These are phyloP conservation scores for Perizoma flavofasciatum DNA, from an alignment of 2,888 invertebrate species.

Conservation along the genomic window DNA sequence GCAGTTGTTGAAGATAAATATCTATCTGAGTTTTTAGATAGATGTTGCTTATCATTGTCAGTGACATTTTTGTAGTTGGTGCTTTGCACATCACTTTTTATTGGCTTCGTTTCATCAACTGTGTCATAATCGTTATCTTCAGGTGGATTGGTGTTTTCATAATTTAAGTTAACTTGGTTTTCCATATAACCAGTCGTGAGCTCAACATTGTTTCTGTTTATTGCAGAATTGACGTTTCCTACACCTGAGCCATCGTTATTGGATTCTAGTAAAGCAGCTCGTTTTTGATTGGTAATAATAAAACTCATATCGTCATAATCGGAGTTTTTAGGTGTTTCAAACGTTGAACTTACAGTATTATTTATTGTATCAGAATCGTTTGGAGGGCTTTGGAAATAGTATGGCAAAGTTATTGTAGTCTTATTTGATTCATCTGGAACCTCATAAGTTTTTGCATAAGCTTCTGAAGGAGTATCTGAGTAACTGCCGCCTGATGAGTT, in stretches of 20 bases:
- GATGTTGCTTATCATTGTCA: not conserved
- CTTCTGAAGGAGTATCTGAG: constrained; percentile 1
- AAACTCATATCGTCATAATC: not conserved
- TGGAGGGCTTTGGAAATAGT: not conserved
- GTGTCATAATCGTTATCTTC: not conserved
- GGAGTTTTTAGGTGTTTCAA: not conserved
- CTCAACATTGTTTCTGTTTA: not conserved
- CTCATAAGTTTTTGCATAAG: not conserved
- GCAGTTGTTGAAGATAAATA: constrained; percentile 2
- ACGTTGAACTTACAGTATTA: not conserved
- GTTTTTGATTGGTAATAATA: constrained; percentile 1
- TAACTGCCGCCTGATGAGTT: not conserved
- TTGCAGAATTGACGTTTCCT: constrained; percentile 1
- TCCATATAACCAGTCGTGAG: not conserved
- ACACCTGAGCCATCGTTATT: constrained; percentile 6
- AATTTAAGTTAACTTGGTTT: not conserved
- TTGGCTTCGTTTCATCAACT: not conserved
- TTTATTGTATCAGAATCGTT: not conserved
- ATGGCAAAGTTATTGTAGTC: not conserved
- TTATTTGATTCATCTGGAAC: constrained; percentile 1
- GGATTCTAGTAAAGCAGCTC: not conserved
- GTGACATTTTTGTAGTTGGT: not conserved
- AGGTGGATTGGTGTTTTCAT: not conserved
- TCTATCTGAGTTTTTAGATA: not conserved
- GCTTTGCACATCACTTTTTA: constrained; percentile 3